phyloP scores from a whole-genome alignment of 2,888 invertebrate species.

The Zelleria hepariella region DNA sequence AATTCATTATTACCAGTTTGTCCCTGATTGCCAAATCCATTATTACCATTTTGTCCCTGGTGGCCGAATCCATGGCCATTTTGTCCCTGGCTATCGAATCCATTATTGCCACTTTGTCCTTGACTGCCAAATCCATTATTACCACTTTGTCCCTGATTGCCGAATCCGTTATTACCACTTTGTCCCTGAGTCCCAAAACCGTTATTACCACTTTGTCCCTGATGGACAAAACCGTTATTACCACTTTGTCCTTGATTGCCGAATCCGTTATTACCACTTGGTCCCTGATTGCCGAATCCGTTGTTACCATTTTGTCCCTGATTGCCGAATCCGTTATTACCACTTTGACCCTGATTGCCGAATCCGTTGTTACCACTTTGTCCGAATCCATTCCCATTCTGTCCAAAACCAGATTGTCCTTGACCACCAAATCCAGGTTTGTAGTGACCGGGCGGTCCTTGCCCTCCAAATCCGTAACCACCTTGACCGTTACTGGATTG shows the following conservation, averaged over 20 bases:
- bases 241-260: constrained; percentile 6
- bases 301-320: constrained; percentile 10
- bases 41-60: constrained; percentile 16
- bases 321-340: constrained; percentile 4
- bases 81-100: background rate
- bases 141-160: background rate
- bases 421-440: background rate
- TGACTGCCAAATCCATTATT: background rate
- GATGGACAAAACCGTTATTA: constrained; percentile 3
- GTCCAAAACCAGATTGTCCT: background rate
- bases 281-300: constrained; percentile 1
- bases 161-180: background rate
- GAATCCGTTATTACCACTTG: background rate
- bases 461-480: constrained; percentile 4
- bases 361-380: background rate
- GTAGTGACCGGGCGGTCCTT: background rate
- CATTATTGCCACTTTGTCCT: background rate
- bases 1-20: background rate
- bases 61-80: constrained; percentile 5
- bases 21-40: constrained; percentile 1
- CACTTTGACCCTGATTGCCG: background rate
- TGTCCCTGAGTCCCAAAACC: constrained; percentile 4
- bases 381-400: background rate
- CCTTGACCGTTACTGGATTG: background rate
- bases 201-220: constrained; percentile 10